These are phyloP conservation scores for Lota lota DNA, from an alignment of 2,113 vertebrate genomes.

Conservation along the genomic window DNA sequence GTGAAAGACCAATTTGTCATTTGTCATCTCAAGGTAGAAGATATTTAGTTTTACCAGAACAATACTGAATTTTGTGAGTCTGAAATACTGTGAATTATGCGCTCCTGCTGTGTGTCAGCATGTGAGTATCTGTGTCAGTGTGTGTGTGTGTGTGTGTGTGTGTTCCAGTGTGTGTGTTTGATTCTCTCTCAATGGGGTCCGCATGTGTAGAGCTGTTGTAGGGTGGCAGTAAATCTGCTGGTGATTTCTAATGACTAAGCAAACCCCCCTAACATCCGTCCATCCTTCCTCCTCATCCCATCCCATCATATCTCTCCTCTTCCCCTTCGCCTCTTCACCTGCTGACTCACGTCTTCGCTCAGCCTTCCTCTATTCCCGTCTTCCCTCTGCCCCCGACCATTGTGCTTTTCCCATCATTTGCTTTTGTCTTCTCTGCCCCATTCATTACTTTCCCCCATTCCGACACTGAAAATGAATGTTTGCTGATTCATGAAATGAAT, in stretches of 20 bases:
- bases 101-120: background rate
- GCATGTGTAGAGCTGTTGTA: constrained; percentile 57
- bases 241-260: constrained; percentile 62
- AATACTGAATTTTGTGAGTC: no score
- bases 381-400: constrained; percentile 19
- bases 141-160: constrained; percentile 12
- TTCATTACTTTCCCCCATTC: constrained; percentile 48
- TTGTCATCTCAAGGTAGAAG: no score
- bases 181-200: constrained; percentile 22
- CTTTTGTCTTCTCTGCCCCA: constrained; percentile 53
- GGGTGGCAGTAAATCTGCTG: constrained; percentile 61
- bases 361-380: constrained; percentile 17
- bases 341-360: no score
- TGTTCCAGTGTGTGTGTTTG: constrained; percentile 10
- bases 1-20: no score
- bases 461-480: constrained; percentile 52
- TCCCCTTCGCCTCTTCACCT: constrained; percentile 25
- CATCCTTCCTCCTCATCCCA: constrained; percentile 22
- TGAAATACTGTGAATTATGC: background rate
- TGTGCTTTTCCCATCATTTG: background rate
- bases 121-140: background rate
- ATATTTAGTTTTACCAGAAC: no score
- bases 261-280: constrained; percentile 33
- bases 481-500: constrained; percentile 70
- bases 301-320: no score